A percentile compares a stretch with the other conserved stretches of the same genome.
Evolutionary conservation across 1,140 invertebrate genomes (phyloP).

Genomic region (Heterodera carotae): DNA sequence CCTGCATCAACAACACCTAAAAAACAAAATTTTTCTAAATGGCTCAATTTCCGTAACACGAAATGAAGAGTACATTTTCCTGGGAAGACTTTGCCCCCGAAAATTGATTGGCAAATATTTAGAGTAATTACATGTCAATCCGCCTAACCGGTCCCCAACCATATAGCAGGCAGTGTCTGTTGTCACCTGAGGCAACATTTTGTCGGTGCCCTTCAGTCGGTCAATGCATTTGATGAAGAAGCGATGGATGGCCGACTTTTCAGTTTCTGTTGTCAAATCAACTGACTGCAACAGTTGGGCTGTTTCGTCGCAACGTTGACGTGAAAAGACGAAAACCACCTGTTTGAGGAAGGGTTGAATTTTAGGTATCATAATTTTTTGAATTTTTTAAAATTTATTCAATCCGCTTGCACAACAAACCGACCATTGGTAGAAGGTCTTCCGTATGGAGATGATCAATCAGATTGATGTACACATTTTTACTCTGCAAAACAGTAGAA

Average conservation of each 20-base stretch:
- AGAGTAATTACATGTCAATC: no score
- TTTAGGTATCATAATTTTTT: no score
- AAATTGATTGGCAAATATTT: no score
- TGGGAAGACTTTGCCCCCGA: no score
- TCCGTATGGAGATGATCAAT: conserved; percentile 77
- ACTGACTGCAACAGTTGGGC: conserved; percentile 72
- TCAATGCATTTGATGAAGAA: conserved; percentile 83
- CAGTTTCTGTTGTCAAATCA: conserved; percentile 79
- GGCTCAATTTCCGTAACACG: no score
- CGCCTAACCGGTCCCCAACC: neutral
- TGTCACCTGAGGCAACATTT: conserved; percentile 84
- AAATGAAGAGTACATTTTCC: no score
- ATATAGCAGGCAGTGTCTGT: no score
- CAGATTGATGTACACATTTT: conserved; percentile 82
- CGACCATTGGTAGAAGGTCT: conserved; percentile 77
- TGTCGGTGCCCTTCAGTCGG: conserved; percentile 81
- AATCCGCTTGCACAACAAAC: neutral
- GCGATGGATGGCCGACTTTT: conserved; percentile 79
- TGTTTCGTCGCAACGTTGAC: conserved; percentile 81
- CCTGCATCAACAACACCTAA: conserved; percentile 72
- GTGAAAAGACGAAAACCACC: conserved; percentile 83
- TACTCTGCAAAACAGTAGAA: conserved; percentile 67
- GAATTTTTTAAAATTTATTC: no score
- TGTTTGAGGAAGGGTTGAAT: neutral
- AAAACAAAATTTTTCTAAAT: conserved; percentile 19